Evolutionary conservation across 2,113 vertebrate species (phyloP).

Genomic region (Dasyprocta punctata): DNA sequence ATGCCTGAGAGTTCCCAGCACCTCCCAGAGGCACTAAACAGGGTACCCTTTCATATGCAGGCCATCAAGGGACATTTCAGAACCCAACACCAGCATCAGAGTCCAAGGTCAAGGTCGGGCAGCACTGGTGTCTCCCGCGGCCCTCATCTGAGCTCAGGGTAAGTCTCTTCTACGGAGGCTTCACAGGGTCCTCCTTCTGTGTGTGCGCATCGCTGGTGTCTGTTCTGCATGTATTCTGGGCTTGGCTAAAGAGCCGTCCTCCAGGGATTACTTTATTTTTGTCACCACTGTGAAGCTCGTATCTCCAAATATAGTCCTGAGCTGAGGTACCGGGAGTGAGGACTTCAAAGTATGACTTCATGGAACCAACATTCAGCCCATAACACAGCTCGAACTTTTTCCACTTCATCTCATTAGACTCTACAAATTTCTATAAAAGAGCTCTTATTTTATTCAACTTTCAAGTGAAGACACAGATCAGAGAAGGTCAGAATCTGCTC

Average conservation of each 20-base stretch:
- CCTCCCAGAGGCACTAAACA: neutral
- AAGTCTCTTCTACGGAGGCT: fast-evolving
- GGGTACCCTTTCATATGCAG: neutral
- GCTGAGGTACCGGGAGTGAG: fast-evolving
- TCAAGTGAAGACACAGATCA: neutral
- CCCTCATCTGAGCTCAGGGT: fast-evolving
- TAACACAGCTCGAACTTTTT: neutral
- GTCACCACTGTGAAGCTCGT: too few species aligned
- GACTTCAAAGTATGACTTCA: neutral
- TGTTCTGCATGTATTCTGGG: neutral
- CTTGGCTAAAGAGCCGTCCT: too few species aligned
- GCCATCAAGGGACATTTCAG: fast-evolving
- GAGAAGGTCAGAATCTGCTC: fast-evolving
- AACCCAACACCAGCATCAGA: fast-evolving
- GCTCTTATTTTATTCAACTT: fast-evolving
- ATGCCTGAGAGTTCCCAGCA: neutral
- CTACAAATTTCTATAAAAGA: too few species aligned
- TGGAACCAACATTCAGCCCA: fast-evolving
- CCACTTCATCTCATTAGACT: neutral
- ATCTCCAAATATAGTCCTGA: neutral
- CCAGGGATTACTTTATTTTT: neutral
- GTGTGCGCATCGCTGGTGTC: neutral
- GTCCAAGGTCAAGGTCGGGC: neutral
- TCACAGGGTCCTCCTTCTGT: fast-evolving
- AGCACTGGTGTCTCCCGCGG: too few species aligned